These are phyloP conservation scores for Agonopterix alstromeriana DNA, from an alignment of 2,888 invertebrate genomes.

Conservation along the genomic window DNA sequence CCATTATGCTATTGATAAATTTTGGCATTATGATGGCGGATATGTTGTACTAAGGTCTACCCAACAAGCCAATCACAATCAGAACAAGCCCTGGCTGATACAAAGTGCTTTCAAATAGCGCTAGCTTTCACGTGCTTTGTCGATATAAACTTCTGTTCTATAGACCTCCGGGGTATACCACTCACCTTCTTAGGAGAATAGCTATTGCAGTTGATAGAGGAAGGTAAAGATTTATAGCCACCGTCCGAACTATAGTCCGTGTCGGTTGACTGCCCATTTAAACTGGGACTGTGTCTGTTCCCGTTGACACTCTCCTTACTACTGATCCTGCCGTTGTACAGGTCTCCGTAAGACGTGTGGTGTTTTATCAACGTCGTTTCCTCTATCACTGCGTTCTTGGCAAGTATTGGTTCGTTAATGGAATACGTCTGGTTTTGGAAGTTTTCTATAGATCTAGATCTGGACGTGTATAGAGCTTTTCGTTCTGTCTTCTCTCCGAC, in stretches of 20 bases:
- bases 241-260: conserved; percentile 73
- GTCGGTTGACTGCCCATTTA: conserved; percentile 66
- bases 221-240: conserved; percentile 71
- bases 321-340: conserved; percentile 61
- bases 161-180: conserved; percentile 66
- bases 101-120: conserved; percentile 41
- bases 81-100: not conserved
- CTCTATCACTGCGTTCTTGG: conserved; percentile 46
- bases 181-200: conserved; percentile 62
- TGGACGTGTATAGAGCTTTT: conserved; percentile 43
- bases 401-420: conserved; percentile 34
- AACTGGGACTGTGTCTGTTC: conserved; percentile 57
- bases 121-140: conserved; percentile 66
- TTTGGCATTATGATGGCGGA: no score
- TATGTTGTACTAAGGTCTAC: no score
- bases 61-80: no score
- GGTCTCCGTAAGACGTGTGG: conserved; percentile 66
- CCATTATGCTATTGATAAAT: no score
- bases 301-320: conserved; percentile 64
- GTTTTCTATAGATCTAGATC: conserved; percentile 72
- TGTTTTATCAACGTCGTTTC: conserved; percentile 56
- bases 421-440: conserved; percentile 52
- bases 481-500: conserved; percentile 52
- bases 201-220: conserved; percentile 61
- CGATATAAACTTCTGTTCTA: conserved; percentile 63